These are phyloP conservation scores for Orchesellides sinensis DNA, from an alignment of 2,888 invertebrate species.

Conservation along the genomic window DNA sequence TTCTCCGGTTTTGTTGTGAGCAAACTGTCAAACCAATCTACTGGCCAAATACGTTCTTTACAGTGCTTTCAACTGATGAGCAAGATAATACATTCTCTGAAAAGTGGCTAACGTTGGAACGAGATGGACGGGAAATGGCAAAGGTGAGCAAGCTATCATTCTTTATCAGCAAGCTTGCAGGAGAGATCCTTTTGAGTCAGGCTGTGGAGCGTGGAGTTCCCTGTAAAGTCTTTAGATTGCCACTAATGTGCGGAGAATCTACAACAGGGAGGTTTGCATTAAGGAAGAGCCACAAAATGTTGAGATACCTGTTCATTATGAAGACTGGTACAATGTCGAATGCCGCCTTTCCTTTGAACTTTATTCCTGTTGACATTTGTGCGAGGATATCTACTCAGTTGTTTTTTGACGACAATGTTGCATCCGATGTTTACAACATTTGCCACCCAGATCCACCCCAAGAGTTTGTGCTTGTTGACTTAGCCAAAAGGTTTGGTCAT, in stretches of 20 bases:
- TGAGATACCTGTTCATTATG: constrained; percentile 36
- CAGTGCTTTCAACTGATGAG: not conserved
- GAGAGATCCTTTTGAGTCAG: constrained; percentile 51
- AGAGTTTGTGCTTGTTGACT: not conserved
- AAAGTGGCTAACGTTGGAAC: constrained; percentile 22
- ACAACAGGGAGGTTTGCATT: constrained; percentile 40
- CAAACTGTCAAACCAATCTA: too few relatives aligned
- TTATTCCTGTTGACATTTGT: constrained; percentile 54
- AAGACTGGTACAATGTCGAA: constrained; percentile 32
- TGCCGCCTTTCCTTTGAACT: not conserved
- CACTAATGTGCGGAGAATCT: constrained; percentile 50
- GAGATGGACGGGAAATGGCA: too few relatives aligned
- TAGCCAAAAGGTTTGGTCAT: constrained; percentile 34
- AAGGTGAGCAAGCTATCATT: too few relatives aligned
- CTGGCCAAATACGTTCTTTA: too few relatives aligned
- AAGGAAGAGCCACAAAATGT: constrained; percentile 59
- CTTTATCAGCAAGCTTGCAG: constrained; percentile 54
- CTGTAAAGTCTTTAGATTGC: constrained; percentile 54
- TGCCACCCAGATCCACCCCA: constrained; percentile 13
- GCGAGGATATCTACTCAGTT: constrained; percentile 40
- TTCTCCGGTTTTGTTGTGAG: constrained; percentile 57
- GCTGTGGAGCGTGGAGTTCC: constrained; percentile 59
- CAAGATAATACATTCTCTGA: constrained; percentile 28
- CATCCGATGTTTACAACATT: constrained; percentile 64
- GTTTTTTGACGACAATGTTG: constrained; percentile 31